phyloP scores from a whole-genome alignment of 1,140 invertebrate genomes.

The Whitmania pigra region DNA sequence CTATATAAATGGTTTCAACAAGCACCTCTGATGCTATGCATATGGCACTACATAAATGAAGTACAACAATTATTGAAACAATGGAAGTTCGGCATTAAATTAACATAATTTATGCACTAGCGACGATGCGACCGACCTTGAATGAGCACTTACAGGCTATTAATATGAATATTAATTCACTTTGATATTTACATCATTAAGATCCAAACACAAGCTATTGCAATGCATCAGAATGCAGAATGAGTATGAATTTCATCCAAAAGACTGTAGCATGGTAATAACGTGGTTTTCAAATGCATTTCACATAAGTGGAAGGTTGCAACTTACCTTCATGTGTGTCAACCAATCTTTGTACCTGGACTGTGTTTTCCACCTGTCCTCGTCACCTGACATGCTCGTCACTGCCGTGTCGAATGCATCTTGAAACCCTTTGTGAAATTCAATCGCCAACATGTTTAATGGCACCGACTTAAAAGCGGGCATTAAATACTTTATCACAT shows the following conservation, averaged over 20 bases:
- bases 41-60: no score
- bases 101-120: slow-evolving; percentile 12
- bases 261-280: no score
- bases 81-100: not conserved
- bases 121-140: not conserved
- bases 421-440: slow-evolving; percentile 55
- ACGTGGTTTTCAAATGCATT: no score
- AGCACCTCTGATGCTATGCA: no score
- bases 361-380: slow-evolving; percentile 64
- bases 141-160: no score
- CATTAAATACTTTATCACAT: not conserved
- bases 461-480: not conserved
- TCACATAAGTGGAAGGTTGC: not conserved
- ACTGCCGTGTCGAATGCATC: slow-evolving; percentile 88
- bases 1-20: no score
- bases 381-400: slow-evolving; percentile 51
- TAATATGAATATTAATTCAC: no score
- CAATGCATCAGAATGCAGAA: no score
- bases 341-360: slow-evolving; percentile 65
- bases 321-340: slow-evolving; percentile 47
- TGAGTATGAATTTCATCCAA: no score
- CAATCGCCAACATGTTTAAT: not conserved
- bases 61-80: no score
- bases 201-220: no score
- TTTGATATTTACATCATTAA: no score